Evolutionary conservation across 2,113 vertebrate genomes (phyloP), one percentile per base, ranked within the genome.

Genomic region (Rhizomys pruinosus): DNA sequence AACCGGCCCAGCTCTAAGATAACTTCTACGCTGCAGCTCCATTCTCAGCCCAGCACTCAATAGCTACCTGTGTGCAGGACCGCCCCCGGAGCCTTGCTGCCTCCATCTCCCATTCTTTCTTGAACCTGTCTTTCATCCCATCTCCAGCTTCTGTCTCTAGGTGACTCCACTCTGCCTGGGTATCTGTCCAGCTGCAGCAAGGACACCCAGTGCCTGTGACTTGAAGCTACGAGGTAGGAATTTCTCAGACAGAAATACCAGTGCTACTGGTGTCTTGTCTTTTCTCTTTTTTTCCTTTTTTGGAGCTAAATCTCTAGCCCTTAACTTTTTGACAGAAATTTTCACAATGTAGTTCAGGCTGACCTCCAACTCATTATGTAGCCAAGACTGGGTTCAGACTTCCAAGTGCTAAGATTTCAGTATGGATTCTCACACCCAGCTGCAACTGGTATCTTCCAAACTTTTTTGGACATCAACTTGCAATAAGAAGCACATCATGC

Each of bases 201-300:
- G 68, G 89, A 47, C 4, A 66, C 34, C 47, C 17, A 23, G 34
- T 0, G 20, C 37, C n/a, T 44, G 32, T 19, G 32, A 61, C 79
- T 80, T 69, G 47, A 37, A 74, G 10, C 61, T 73, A 39, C 0
- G 0, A 74, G 34, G 69, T 76, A 37, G 69, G 47, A 42, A 27
- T 77, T 90, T 84, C 92, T 71, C 52, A 86, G 71, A 64, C n/a
- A 77, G 78, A 84, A 92, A 61, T 25, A n/a, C 22, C 39, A 34
- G 0, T 34, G 64, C 3, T 22, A 71, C 81, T 69, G 25, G 34
- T 32, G 84, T 44, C 66, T 94, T 85, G 8, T 19, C 15, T 5
- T 27, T 20, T 42, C 10, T n/a, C 44, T 77, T 82, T 22, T 59
- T 37, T 44, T 73, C 32, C n/a, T 42, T 25, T 57, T 59, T 73